Evolutionary conservation across 35 echinoderm and acorn worm species (phyloP), one percentile per base, ranked within the genome.

Genomic region (Strongylocentrotus purpuratus): DNA sequence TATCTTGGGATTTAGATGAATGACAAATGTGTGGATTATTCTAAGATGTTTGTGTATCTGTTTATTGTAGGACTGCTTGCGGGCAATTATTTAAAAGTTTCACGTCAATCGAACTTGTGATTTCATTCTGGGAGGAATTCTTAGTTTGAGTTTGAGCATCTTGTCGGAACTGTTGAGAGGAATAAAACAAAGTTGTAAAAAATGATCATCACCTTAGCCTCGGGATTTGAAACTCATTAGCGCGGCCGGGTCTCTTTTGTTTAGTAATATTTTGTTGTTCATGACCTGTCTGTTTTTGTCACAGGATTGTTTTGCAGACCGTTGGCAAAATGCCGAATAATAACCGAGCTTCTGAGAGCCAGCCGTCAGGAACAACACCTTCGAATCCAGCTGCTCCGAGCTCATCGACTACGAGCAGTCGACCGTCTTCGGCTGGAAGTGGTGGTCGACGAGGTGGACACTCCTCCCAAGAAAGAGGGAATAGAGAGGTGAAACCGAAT

Each of bases 251-350:
- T 48, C 20, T 93, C 8, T 55, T 31, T 50, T 25, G 46, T 93
- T 93, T 47, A 22, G n/a, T 93, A 22, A 31, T 33, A 46, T 93
- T 93, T 22, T 47, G 8, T 55, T 47, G 22, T 20, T 17, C 13
- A 11, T 33, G 22, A 9, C 25, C 41, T 33, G 22, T 93, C 11
- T 93, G 1, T 93, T 32, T 58, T 93, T 31, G 25, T 93, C 48
- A 50, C 91, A 93, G 91, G 48, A 93, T 93, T 46, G 48, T 89
- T 55, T 89, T 33, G 91, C 48, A 48, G 91, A 58, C 65, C 13
- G 22, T 93, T 48, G 91, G 91, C 91, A 50, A 93, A 58, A 93
- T 93, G 91, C 91, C 91, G 91, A 93, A 93, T 58, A 93, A 93
- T 22, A 91, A 47, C 48, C 32, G 91, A 93, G 91, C 91, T 50